Evolutionary conservation across 92 coral and sea anemone species (phyloP).

Genomic region (Palythoa grandiflora): DNA sequence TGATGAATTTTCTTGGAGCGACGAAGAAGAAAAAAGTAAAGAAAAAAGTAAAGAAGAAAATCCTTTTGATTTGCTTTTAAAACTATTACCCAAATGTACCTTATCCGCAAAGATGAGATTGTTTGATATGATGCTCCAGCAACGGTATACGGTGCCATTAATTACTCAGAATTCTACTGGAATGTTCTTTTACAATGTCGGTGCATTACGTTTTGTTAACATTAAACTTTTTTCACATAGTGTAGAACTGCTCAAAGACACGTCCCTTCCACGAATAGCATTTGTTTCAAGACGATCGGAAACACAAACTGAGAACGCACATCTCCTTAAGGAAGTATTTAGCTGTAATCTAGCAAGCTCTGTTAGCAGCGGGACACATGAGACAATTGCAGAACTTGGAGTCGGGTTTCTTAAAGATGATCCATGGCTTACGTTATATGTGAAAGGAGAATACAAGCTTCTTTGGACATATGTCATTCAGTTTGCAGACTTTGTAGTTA

Average conservation of each 20-base stretch:
- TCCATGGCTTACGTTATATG: not conserved
- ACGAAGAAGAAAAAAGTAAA: not conserved
- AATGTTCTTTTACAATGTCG: not conserved
- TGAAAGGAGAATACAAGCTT: not conserved
- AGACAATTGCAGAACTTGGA: constrained; percentile 21
- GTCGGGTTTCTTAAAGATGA: constrained; percentile 16
- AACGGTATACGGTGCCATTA: not conserved
- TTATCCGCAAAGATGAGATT: constrained; percentile 8
- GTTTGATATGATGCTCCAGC: constrained; percentile 10
- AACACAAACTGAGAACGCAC: not conserved
- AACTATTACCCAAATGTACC: not conserved
- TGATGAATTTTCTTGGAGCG: not conserved
- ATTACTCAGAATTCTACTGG: not conserved
- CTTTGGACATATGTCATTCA: constrained; percentile 11
- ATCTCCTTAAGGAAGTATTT: not conserved
- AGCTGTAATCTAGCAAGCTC: constrained; percentile 8
- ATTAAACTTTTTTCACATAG: not conserved
- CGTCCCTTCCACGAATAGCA: constrained; percentile 4
- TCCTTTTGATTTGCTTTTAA: not conserved
- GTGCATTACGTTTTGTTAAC: not conserved
- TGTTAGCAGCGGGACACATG: not conserved
- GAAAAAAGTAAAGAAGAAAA: not conserved
- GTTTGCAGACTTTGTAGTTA: constrained; percentile 8
- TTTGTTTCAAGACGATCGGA: constrained; percentile 17
- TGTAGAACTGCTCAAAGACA: not conserved